phyloP scores from a whole-genome alignment of 2,888 invertebrate genomes.

The Melikaiella ostensackeni region DNA sequence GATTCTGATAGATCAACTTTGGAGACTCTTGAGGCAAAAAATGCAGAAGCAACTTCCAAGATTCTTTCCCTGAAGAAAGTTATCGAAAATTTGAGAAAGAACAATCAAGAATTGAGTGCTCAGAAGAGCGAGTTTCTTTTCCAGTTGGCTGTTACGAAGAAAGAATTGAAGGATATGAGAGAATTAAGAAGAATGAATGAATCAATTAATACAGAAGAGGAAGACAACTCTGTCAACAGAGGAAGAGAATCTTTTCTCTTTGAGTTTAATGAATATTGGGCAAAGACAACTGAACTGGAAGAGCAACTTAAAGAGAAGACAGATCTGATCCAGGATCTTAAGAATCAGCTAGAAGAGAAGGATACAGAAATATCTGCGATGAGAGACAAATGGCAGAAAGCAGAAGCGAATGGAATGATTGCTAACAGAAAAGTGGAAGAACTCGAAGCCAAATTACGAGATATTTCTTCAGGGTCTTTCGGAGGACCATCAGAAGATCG shows the following conservation, averaged over 20 bases:
- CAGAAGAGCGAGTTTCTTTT: conserved; percentile 62
- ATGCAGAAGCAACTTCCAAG: conserved; percentile 55
- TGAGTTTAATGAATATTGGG: conserved; percentile 21
- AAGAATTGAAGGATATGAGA: conserved; percentile 58
- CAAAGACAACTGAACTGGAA: conserved; percentile 49
- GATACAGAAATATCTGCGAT: conserved; percentile 45
- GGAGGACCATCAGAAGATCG: background rate
- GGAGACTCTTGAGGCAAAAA: conserved; percentile 57
- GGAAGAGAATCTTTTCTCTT: conserved; percentile 19
- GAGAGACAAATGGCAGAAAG: conserved; percentile 37
- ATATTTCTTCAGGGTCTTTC: background rate
- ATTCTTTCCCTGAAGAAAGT: conserved; percentile 54
- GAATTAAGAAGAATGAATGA: conserved; percentile 46
- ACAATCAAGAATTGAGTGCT: conserved; percentile 55
- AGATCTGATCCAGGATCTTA: conserved; percentile 42
- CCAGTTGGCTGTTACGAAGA: conserved; percentile 55
- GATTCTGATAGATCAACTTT: conserved; percentile 36
- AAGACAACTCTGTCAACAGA: conserved; percentile 19
- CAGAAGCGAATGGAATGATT: conserved; percentile 38
- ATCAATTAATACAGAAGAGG: conserved; percentile 40
- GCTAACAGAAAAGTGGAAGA: conserved; percentile 41
- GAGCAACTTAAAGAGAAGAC: conserved; percentile 47
- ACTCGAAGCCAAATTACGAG: conserved; percentile 13
- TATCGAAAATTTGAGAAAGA: conserved; percentile 56
- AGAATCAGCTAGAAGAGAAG: conserved; percentile 43